Conservation (phyloP, 2,797 vertebrate genomes). For the Serranus cabrilla region DNA sequence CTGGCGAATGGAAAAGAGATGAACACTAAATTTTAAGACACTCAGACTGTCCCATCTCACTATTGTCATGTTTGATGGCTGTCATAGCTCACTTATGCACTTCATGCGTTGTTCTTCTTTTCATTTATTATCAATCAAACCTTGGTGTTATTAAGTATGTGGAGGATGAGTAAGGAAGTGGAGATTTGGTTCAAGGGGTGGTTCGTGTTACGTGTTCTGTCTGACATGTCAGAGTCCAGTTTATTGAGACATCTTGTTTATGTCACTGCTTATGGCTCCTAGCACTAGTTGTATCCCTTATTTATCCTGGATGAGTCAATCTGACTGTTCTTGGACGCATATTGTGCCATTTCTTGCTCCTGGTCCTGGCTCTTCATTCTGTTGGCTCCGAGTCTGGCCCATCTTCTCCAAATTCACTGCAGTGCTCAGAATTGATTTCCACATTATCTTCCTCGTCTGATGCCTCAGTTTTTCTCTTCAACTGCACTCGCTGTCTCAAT, state of each 20-base stretch:
- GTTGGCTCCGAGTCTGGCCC: not conserved
- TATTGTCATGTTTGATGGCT: not conserved
- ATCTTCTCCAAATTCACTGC: constrained; percentile 2
- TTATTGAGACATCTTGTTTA: too few relatives aligned
- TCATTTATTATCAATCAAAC: too few relatives aligned
- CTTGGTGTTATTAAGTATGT: too few relatives aligned
- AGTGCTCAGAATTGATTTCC: constrained; percentile 7
- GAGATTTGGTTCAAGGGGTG: too few relatives aligned
- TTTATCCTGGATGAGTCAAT: not conserved
- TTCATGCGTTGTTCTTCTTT: too few relatives aligned
- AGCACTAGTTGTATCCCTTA: not conserved
- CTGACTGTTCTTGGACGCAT: not conserved
- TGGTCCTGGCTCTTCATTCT: not conserved
- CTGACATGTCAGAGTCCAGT: too few relatives aligned
- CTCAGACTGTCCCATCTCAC: not conserved
- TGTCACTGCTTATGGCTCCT: too few relatives aligned
- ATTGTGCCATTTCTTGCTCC: not conserved
- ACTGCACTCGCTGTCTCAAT: constrained; percentile 1
- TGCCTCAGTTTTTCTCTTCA: not conserved
- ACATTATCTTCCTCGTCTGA: constrained; percentile 21
- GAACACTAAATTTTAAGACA: not conserved
- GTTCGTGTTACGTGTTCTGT: too few relatives aligned
- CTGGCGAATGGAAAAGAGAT: constrained; percentile 8
- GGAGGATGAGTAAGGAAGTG: too few relatives aligned
- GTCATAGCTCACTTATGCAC: too few relatives aligned